Base-by-base conservation (phyloP, 2,797 vertebrate species). In the Gobio occitaniae region DNA sequence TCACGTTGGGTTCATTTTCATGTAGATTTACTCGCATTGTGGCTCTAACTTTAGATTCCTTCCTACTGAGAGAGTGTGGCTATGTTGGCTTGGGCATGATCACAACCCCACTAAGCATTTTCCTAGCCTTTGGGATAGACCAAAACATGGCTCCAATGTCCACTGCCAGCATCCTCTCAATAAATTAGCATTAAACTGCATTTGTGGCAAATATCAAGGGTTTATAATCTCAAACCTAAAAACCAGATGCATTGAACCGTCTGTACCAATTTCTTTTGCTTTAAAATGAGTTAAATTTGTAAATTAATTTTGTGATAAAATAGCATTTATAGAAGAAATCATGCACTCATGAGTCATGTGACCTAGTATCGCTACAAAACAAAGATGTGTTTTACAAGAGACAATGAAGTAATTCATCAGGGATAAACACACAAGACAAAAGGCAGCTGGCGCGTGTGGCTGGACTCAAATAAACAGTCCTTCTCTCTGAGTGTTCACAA, bases 381-480 rank as follows among this genome's bases (percentile, higher is more conserved):
- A 86, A 85, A 77, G 88, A 84, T 77, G 47, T 66, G 63, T 69
- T 80, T 59, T 54, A 50, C 10, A 38, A 47, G 25, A 63, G 29
- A 89, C 88, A 89, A 78, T 78, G 82, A 80, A 52, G 75, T 59
- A 72, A 85, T 86, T 88, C 82, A 88, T 71, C 17, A 16, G 63
- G 44, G 63, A 77, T 66, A 77, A 71, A 86, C 11, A 25, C 65
- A 68, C 70, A 65, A 47, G 65, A 72, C 68, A 81, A 84, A 82
- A 78, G 63, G 69, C 69, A 44, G 78, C 50, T 86, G 61, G 16
- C 82, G 48, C 50, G 29, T 6, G 79, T 19, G 79, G 56, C 38
- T 48, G 11, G 54, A 56, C 72, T 66, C 50, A 70, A 84, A 78
- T 52, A 83, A 74, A 84, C 71, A 48, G 74, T 48, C 25, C 11